Evolutionary conservation across 1,140 invertebrate species (phyloP).

Genomic region (Drosophila orosa): DNA sequence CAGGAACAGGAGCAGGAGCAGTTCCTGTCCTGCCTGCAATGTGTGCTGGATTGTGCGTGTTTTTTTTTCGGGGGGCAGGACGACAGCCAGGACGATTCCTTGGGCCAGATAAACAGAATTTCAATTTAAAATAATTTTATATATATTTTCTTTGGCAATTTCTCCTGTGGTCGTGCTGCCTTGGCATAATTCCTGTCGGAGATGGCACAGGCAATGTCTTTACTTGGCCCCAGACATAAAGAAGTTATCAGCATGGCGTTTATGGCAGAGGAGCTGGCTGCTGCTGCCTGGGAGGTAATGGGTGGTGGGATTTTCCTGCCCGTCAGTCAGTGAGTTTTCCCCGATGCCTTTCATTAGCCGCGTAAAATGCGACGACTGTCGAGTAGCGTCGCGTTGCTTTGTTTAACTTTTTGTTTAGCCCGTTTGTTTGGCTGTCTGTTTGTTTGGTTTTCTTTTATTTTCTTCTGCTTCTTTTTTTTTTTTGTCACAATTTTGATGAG

Average conservation of each 20-base stretch:
- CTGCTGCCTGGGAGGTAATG: constrained; percentile 10
- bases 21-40: constrained; percentile 45
- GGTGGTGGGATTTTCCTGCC: constrained; percentile 5
- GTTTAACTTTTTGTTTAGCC: constrained; percentile 69
- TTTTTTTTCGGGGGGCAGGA: constrained; percentile 11
- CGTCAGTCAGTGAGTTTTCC: constrained; percentile 18
- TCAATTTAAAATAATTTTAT: constrained; percentile 79
- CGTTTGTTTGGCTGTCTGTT: constrained; percentile 57
- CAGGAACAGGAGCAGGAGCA: background rate
- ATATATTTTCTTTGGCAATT: constrained; percentile 48
- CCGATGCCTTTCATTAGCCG: constrained; percentile 63
- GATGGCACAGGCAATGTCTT: constrained; percentile 45
- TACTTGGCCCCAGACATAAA: constrained; percentile 68
- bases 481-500: constrained; percentile 72
- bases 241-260: constrained; percentile 77
- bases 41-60: constrained; percentile 40
- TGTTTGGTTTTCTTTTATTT: constrained; percentile 52
- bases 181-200: constrained; percentile 18
- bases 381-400: constrained; percentile 42
- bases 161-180: constrained; percentile 46
- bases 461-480: constrained; percentile 47
- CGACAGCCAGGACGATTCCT: constrained; percentile 48
- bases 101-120: constrained; percentile 78
- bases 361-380: constrained; percentile 61
- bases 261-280: constrained; percentile 54